These are phyloP conservation scores for Altica lythri DNA, from an alignment of 2,888 invertebrate genomes.

Conservation along the genomic window DNA sequence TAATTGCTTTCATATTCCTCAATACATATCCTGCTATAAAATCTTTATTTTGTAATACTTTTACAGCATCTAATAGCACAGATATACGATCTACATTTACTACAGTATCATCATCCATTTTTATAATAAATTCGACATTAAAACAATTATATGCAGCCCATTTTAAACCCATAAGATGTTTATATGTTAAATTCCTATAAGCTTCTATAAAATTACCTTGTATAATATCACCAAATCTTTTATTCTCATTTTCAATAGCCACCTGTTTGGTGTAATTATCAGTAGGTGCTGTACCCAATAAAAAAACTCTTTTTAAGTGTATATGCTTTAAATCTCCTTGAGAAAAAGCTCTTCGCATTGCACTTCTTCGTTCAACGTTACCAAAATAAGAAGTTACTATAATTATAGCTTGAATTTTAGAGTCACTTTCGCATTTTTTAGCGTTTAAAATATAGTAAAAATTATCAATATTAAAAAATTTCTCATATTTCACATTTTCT, in stretches of 20 bases:
- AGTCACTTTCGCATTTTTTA: slow-evolving; percentile 39
- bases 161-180: slow-evolving; percentile 79
- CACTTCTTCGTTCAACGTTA: slow-evolving; percentile 70
- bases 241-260: slow-evolving; percentile 66
- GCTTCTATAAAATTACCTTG: slow-evolving; percentile 79
- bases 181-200: slow-evolving; percentile 80
- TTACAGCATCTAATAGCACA: slow-evolving; percentile 55
- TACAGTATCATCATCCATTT: slow-evolving; percentile 83
- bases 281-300: slow-evolving; percentile 66
- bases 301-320: slow-evolving; percentile 69
- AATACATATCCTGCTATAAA: slow-evolving; percentile 71
- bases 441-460: slow-evolving; percentile 47
- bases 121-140: slow-evolving; percentile 68
- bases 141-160: slow-evolving; percentile 72
- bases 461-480: slow-evolving; percentile 44
- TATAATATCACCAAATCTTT: slow-evolving; percentile 69
- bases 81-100: slow-evolving; percentile 68
- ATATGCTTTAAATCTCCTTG: slow-evolving; percentile 62
- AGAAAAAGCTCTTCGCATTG: slow-evolving; percentile 71
- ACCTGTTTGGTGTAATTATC: slow-evolving; percentile 63
- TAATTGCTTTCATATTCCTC: slow-evolving; percentile 65
- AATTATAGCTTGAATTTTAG: slow-evolving; percentile 54
- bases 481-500: slow-evolving; percentile 15
- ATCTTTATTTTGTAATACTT: slow-evolving; percentile 43
- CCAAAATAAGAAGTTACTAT: slow-evolving; percentile 79